Evolutionary conservation across 2,797 vertebrate genomes (phyloP).

Genomic region (Molossus alvarezi): DNA sequence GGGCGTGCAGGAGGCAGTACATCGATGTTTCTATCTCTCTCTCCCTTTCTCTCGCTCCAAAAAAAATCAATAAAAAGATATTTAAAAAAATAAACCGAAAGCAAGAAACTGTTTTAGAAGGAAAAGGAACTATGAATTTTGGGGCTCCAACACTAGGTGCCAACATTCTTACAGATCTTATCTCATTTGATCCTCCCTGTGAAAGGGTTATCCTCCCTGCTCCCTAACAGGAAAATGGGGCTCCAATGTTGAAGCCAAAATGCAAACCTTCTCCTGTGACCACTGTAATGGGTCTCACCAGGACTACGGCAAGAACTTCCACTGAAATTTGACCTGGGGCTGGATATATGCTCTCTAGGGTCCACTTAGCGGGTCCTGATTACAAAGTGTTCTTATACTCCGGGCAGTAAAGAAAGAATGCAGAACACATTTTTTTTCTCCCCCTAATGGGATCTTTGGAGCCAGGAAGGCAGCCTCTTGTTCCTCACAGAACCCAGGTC

Average conservation of each 20-base stretch:
- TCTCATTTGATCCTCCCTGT: not conserved
- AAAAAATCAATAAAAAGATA: too few relatives aligned
- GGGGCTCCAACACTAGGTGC: not conserved
- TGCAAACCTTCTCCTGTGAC: not conserved
- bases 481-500: constrained; percentile 19
- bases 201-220: not conserved
- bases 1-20: too few relatives aligned
- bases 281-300: not conserved
- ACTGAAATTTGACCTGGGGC: constrained; percentile 43
- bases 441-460: constrained; percentile 55
- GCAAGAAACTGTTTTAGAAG: constrained; percentile 19
- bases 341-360: constrained; percentile 33
- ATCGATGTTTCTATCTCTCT: too few relatives aligned
- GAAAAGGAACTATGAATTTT: constrained; percentile 32
- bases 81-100: too few relatives aligned
- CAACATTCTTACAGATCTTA: constrained; percentile 12
- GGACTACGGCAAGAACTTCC: not conserved
- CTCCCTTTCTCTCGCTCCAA: too few relatives aligned
- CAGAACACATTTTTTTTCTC: not conserved
- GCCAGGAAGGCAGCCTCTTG: constrained; percentile 22
- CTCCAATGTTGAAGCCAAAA: not conserved
- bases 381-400: constrained; percentile 65
- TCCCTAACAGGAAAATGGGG: not conserved
- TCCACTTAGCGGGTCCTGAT: constrained; percentile 45
- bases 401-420: constrained; percentile 49